A percentile compares a stretch with the other conserved stretches of the same genome.
Conservation (phyloP, 2,888 invertebrate genomes). For the Drosophila ustulata region DNA sequence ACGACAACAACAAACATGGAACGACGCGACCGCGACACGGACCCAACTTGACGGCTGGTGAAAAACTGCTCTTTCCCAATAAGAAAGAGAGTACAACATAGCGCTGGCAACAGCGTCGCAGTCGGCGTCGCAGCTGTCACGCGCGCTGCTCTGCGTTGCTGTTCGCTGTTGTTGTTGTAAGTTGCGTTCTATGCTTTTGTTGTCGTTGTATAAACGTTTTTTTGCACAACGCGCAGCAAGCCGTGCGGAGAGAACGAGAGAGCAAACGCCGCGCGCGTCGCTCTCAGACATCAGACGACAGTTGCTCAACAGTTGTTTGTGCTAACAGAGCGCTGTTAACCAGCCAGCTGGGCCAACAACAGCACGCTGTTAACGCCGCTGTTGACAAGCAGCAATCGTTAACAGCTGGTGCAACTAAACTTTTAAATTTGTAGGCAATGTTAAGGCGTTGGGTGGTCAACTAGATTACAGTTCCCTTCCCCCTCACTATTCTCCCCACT, state of each 20-base stretch:
- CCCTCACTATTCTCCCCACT: not conserved
- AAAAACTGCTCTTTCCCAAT: conserved; percentile 72
- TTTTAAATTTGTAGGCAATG: not conserved
- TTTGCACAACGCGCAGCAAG: conserved; percentile 43
- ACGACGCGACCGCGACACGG: conserved; percentile 64
- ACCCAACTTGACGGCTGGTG: conserved; percentile 65
- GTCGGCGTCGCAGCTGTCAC: conserved; percentile 66
- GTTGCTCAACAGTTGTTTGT: conserved; percentile 65
- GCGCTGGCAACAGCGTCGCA: conserved; percentile 22
- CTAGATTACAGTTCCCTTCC: not conserved
- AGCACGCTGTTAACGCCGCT: conserved; percentile 23
- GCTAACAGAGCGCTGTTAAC: conserved; percentile 56
- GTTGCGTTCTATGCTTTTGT: conserved; percentile 67
- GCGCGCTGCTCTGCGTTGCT: conserved; percentile 51
- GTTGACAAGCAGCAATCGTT: conserved; percentile 1
- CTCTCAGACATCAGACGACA: conserved; percentile 30
- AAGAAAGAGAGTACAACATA: conserved; percentile 61
- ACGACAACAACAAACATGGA: conserved; percentile 46
- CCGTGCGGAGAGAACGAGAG: conserved; percentile 21
- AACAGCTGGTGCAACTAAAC: not conserved
- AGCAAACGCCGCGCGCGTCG: conserved; percentile 49
- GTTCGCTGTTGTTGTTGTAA: conserved; percentile 55
- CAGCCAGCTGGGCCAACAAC: conserved; percentile 25
- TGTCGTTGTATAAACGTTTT: conserved; percentile 51
- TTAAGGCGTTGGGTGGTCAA: conserved; percentile 5